A percentile compares a stretch with the other conserved stretches of the same genome.
Conservation (phyloP, 2,797 vertebrate species). For the Arctocebus calabarensis region DNA sequence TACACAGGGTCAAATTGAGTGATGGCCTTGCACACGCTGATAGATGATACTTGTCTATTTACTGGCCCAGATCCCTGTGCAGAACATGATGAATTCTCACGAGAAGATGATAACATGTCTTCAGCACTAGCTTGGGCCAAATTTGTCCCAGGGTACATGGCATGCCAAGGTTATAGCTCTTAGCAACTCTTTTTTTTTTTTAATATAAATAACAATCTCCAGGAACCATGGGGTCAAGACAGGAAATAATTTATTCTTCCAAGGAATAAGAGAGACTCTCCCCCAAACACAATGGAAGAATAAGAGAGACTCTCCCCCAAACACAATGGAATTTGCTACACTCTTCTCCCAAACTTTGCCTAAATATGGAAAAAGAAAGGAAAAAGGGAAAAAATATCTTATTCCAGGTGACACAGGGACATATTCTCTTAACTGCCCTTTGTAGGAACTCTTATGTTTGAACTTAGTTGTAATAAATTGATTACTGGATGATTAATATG, state of each 20-base stretch:
- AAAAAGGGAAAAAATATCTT: not conserved
- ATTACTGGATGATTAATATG: not conserved
- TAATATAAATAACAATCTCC: not conserved
- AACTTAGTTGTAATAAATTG: not conserved
- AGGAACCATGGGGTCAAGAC: not conserved
- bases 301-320: not conserved
- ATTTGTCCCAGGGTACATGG: not conserved
- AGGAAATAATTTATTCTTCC: not conserved
- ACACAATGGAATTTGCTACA: not conserved
- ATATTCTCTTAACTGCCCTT: not conserved
- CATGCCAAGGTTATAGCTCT: constrained; percentile 37
- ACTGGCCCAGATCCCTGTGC: constrained; percentile 60
- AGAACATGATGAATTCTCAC: constrained; percentile 47
- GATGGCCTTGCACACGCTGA: constrained; percentile 59
- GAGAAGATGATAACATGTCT: not conserved
- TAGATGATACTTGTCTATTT: constrained; percentile 65
- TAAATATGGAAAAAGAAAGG: not conserved
- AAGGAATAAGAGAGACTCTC: not conserved
- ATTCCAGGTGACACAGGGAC: not conserved
- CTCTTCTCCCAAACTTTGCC: not conserved
- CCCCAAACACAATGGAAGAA: not conserved
- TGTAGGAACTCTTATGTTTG: not conserved
- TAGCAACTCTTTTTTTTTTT: not conserved
- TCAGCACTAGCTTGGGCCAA: not conserved
- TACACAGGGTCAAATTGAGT: constrained; percentile 53